Evolutionary conservation across 2,113 vertebrate genomes (phyloP), one percentile per base, ranked within the genome.

Genomic region (Cyanoramphus novaezelandiae): DNA sequence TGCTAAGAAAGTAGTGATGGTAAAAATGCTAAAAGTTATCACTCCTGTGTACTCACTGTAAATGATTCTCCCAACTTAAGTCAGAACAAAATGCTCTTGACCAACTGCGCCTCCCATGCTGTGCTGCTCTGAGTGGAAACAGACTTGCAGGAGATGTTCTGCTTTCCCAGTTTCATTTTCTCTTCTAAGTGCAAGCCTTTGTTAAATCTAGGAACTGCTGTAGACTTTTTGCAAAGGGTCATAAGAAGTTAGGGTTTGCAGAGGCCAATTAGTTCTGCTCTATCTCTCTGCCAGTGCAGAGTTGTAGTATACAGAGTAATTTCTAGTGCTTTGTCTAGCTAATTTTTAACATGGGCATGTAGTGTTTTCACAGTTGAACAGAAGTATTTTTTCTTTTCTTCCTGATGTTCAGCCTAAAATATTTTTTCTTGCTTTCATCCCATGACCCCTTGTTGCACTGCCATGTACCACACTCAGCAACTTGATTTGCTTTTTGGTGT

Each of bases 221-320:
- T 82, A 91, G 86, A 52, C 70, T 47, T 86, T 88, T 94, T 88
- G 69, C 85, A 77, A 92, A 96, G 72, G 88, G 84, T 82, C 86
- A 46, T 91, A 92, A 82, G 90, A 94, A 96, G 82, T 82, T 91
- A 82, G 41, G 63, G 59, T 94, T 94, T 96, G 65, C 76, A 79
- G 91, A 76, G 80, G 33, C 92, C 52, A 82, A 93, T 97, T 96
- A 93, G 96, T 96, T 96, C 96, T 96, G 92, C 88, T 94, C 70
- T 77, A 70, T 93, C 92, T 96, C 87, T 81, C 80, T 86, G 62
- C 86, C 86, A 93, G 57, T 57, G 31, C 47, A 50, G 79, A 78
- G 82, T 16, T 91, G 90, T 95, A 88, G 88, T 44, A 72, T 68
- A 84, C 52, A 33, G 78, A 83, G 80, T 90, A 86, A 87, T 96